A percentile compares a stretch with the other conserved stretches of the same genome.
These are phyloP conservation scores for Bubo blakistoni DNA, from an alignment of 2,113 vertebrate genomes.

Conservation along the genomic window DNA sequence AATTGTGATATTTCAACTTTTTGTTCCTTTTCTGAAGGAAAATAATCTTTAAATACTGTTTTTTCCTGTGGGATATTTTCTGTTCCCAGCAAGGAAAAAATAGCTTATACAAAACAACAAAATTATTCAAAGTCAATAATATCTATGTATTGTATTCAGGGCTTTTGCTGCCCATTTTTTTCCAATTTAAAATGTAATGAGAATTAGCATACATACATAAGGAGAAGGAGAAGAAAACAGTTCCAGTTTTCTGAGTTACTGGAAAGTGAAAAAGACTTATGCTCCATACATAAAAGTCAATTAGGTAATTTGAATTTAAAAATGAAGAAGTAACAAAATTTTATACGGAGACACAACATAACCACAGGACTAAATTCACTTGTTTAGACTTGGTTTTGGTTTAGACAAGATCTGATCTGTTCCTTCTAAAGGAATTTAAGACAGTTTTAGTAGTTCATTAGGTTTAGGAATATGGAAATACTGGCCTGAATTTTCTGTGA, in stretches of 20 bases:
- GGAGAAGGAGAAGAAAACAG: neutral
- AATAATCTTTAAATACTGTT: neutral
- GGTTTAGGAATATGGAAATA: neutral
- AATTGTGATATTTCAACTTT: slow-evolving; percentile 38
- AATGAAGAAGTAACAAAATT: neutral
- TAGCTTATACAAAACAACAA: neutral
- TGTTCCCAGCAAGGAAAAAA: slow-evolving; percentile 26
- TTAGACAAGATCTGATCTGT: neutral
- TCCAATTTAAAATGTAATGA: neutral
- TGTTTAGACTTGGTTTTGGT: neutral
- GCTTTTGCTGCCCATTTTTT: neutral
- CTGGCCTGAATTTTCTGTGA: neutral
- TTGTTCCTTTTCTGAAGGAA: slow-evolving; percentile 14
- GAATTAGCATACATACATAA: neutral
- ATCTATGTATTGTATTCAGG: neutral
- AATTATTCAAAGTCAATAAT: slow-evolving; percentile 16
- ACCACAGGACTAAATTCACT: neutral
- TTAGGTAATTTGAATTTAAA: neutral
- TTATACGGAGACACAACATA: neutral
- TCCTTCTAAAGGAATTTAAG: neutral
- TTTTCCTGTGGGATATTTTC: slow-evolving; percentile 18
- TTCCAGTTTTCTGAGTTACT: neutral
- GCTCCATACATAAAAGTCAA: neutral
- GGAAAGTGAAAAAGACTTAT: neutral
- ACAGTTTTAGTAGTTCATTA: neutral